Base-by-base conservation (phyloP, 2,888 invertebrate genomes). In the Girardia tigrina region DNA sequence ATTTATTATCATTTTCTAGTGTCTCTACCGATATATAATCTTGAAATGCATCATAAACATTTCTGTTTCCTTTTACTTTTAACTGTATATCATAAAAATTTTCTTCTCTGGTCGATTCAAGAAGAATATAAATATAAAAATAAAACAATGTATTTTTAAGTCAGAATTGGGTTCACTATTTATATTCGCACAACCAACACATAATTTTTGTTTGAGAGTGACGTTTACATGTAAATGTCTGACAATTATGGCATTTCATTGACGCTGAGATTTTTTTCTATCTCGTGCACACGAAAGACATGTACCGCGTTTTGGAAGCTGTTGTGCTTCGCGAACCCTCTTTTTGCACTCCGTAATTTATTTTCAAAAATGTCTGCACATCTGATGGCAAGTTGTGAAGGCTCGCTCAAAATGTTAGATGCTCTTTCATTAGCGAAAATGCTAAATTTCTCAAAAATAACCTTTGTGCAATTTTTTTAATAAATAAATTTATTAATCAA, bases 31-130 rank as follows among this genome's bases (percentile, higher is more conserved):
- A 91, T 69, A 94, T 90, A 85, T 98, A 98, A 85, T 97, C 95
- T 83, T 91, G 90, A 86, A 98, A 75, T 26, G 75, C 75, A 72
- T 70, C 42, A 72, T 70, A 71, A 20, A 75, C 72, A 23, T 75
- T 28, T 42, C 75, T 26, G n/a, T 75, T 76, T 26, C 76, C 77
- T 56, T 76, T 76, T 14, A 98, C 92, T 85, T 97, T 98, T 78
- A 98, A 87, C 82, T 98, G 98, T 81, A 98, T 95, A 83, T 98
- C 98, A 83, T 98, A 98, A 86, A 94, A 98, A 0, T 94, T 93
- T 86, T 98, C 98, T 29, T 90, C 90, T 78, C 94, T 88, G 16
- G 91, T 91, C 80, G 95, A 97, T 78, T 92, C 90, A n/a, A n/a
- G n/a, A n/a, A n/a, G n/a, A n/a, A n/a, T n/a, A n/a, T n/a, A n/a